Evolutionary conservation across 2,888 invertebrate genomes (phyloP), one percentile per base, ranked within the genome.

Genomic region (Dendrolimus pini): DNA sequence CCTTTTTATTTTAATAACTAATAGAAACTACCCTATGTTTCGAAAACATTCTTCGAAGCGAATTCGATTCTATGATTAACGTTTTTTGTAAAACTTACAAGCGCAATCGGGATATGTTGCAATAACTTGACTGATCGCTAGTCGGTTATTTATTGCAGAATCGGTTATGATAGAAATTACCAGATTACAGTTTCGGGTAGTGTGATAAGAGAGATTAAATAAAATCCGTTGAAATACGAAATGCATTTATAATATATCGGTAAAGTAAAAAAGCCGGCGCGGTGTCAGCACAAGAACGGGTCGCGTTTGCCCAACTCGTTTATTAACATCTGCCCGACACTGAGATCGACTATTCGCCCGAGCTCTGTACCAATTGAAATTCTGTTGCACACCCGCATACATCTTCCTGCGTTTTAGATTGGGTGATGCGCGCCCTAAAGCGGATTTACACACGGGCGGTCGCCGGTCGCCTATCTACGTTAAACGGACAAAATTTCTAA

Each of bases 271-370:
- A 30, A 30, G 30, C 30, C 30, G 30, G 30, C 30, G 30, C 30
- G 6, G 30, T 30, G 30, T 30, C 30, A 30, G 30, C 30, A 30
- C 12, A 47, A 47, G 47, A 13, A 8, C 41, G 14, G 54, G 30
- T 41, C 8, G 55, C n/a, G 12, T 55, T 41, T 47, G 12, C 47
- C 30, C 10, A 52, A 56, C 52, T 56, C 12, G 12, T 75, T 85
- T 79, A 84, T 84, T 85, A 85, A 75, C 82, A 86, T 85, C 80
- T 82, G 83, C 80, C 30, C 18, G 55, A n/a, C 55, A 10, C 9
- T 13, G n/a, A 13, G 56, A 18, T 54, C 54, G 30, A 14, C 8
- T 54, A 14, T 41, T 56, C 56, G 57, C 57, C 69, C 70, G 72
- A 72, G 74, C 71, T 74, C 66, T 67, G 71, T 70, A 72, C 65